Conservation (phyloP, 2,113 vertebrate genomes). For the Hymenochirus boettgeri region DNA sequence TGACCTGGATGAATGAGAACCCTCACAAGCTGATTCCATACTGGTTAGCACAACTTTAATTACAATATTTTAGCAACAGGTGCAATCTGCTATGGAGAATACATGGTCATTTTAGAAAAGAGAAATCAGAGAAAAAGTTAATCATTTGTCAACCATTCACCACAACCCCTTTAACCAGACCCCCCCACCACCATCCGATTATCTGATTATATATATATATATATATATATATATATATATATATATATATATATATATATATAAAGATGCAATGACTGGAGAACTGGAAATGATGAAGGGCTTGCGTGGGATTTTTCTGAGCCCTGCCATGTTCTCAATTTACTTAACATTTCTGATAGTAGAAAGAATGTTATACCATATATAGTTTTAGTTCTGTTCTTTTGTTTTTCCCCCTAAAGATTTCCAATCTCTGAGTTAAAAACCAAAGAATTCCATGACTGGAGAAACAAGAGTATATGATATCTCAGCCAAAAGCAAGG, state of each 20-base stretch:
- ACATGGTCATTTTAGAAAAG: neutral
- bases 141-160: constrained; percentile 3
- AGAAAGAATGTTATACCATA: constrained; percentile 11
- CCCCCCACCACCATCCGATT: too few species aligned
- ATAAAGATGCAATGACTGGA: constrained; percentile 14
- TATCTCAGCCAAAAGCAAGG: neutral
- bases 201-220: too few species aligned
- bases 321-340: constrained; percentile 23
- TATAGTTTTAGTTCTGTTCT: constrained; percentile 1
- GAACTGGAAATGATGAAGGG: constrained; percentile 22
- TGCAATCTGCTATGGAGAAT: neutral
- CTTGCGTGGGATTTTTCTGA: constrained; percentile 13
- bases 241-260: too few species aligned
- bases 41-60: too few species aligned
- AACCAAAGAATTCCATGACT: constrained; percentile 14
- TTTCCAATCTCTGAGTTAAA: constrained; percentile 6
- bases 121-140: neutral
- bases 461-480: constrained; percentile 21
- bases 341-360: constrained; percentile 30
- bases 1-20: too few species aligned
- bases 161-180: constrained; percentile 21
- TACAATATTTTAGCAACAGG: too few species aligned
- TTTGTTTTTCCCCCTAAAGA: neutral
- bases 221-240: too few species aligned
- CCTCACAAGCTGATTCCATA: too few species aligned